Evolutionary conservation across 2,888 invertebrate species (phyloP), one percentile per base, ranked within the genome.

Genomic region (Drosophila quinaria): DNA sequence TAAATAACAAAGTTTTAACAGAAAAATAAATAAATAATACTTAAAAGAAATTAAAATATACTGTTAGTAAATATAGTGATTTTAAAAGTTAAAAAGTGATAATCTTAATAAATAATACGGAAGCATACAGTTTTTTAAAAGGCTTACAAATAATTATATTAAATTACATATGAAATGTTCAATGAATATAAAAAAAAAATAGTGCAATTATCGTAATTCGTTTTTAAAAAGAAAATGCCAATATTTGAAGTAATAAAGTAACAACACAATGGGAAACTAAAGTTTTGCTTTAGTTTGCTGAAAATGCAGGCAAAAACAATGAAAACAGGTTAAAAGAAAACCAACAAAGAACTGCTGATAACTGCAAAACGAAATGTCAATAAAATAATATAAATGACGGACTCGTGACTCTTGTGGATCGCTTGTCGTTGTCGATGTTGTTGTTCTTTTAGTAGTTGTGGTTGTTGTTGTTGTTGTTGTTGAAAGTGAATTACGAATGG

Each of bases 311-410:
- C 56, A 15, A 39, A 46, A 62, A 22, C 15, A 65, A 46, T 51
- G 19, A 29, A 63, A 47, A 35, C 42, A 46, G 49, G 51, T 15
- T 19, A 60, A 25, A 54, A 25, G 22, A 61, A 17, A 54, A 29
- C 9, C 35, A 49, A 71, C 47, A 50, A 58, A 73, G 59, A 76
- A 71, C 46, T 46, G 59, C 81, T 83, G 90, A 90, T 83, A 88
- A 73, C 62, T 80, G 60, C 69, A 72, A 69, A 69, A 65, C 65
- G 52, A 71, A 85, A 78, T 76, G 87, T 71, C 89, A 86, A 86
- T 86, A 88, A 86, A 86, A 87, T 78, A 83, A 86, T 88, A 88
- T 79, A 86, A 85, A 80, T 80, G 89, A 88, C 64, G 78, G 83
- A 86, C 89, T 89, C 88, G 90, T 88, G 90, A 86, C 85, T 82